phyloP scores from a whole-genome alignment of 2,888 invertebrate genomes.

The Mantis religiosa region DNA sequence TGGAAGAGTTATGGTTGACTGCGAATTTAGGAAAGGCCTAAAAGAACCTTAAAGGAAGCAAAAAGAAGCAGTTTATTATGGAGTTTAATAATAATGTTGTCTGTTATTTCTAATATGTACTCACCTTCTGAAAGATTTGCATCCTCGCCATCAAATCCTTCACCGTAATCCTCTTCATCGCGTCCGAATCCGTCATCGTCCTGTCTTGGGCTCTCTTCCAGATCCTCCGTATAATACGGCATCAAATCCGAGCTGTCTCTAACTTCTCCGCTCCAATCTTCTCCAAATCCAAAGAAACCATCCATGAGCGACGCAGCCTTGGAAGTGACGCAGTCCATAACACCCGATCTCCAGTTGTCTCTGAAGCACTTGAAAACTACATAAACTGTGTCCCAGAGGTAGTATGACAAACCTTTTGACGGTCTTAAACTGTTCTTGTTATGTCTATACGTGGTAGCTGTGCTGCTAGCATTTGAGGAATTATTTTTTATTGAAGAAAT shows the following conservation, averaged over 20 bases:
- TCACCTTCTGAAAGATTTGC: not conserved
- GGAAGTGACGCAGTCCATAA: conserved; percentile 6
- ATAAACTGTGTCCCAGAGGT: not conserved
- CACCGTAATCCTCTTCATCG: conserved; percentile 7
- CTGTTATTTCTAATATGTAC: too few relatives aligned
- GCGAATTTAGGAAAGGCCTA: too few relatives aligned
- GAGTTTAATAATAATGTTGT: too few relatives aligned
- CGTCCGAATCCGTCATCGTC: not conserved
- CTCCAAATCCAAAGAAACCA: not conserved
- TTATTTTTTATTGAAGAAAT: not conserved
- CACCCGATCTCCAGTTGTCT: conserved; percentile 5
- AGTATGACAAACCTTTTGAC: not conserved
- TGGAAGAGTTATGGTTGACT: too few relatives aligned
- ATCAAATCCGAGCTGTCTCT: not conserved
- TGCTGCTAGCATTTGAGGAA: not conserved
- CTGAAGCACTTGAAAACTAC: conserved; percentile 1
- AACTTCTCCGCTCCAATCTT: not conserved
- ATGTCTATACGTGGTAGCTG: not conserved
- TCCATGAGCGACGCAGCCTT: not conserved
- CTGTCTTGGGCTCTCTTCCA: not conserved
- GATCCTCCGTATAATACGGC: not conserved
- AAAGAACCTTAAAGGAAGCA: too few relatives aligned
- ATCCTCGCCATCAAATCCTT: conserved; percentile 1
- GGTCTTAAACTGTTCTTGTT: not conserved
- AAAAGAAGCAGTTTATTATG: too few relatives aligned